phyloP scores from a whole-genome alignment of 2,888 invertebrate genomes.

The Eristalis tenax region DNA sequence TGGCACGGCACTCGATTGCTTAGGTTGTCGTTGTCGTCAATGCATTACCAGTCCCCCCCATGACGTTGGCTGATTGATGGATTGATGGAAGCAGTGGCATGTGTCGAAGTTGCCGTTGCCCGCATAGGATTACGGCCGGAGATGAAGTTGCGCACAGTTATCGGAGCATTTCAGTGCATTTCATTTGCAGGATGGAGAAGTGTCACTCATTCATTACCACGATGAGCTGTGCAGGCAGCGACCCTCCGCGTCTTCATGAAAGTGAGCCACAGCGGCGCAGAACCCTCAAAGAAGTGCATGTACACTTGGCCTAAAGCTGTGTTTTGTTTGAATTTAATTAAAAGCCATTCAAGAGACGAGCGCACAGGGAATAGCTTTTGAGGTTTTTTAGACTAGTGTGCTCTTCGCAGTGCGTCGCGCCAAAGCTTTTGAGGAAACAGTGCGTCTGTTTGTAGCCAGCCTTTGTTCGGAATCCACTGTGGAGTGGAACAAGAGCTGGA shows the following conservation, averaged over 20 bases:
- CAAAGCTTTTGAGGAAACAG: conserved; percentile 17
- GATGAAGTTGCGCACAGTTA: conserved; percentile 48
- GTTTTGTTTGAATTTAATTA: conserved; percentile 47
- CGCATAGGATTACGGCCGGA: conserved; percentile 49
- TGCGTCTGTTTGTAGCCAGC: conserved; percentile 16
- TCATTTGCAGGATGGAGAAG: no score
- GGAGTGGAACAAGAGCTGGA: neutral
- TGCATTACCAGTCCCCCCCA: conserved; percentile 25
- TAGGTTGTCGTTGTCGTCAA: conserved; percentile 32
- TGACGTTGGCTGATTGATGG: conserved; percentile 58
- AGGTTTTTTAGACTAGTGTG: conserved; percentile 3
- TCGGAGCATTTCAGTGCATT: conserved; percentile 20
- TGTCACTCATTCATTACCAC: neutral
- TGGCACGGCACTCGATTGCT: conserved; percentile 48
- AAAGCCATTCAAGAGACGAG: neutral
- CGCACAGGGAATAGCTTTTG: neutral
- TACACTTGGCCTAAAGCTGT: neutral
- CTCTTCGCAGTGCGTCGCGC: neutral
- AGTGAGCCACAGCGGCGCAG: neutral
- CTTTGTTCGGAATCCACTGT: neutral
- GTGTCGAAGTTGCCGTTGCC: conserved; percentile 35
- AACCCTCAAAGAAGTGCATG: neutral
- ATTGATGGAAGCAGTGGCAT: conserved; percentile 49
- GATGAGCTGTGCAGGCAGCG: neutral
- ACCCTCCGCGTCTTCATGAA: neutral